phyloP scores from a whole-genome alignment of 2,888 invertebrate species.

The Synergus laeviventris region DNA sequence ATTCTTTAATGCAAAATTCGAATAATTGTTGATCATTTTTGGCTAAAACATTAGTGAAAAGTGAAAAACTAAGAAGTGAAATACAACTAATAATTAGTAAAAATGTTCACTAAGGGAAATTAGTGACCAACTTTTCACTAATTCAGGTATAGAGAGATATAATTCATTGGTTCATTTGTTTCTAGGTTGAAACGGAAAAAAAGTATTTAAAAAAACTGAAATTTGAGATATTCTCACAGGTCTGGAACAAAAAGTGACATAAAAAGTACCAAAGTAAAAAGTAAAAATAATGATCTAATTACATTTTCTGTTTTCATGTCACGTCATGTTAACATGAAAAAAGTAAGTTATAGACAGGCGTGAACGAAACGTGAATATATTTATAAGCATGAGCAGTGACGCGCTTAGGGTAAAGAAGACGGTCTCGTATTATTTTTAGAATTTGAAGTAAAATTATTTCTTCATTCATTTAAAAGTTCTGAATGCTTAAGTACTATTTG shows the following conservation, averaged over 20 bases:
- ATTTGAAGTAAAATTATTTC: not conserved
- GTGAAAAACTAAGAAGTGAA: no score
- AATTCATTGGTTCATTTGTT: no score
- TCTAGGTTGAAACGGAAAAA: not conserved
- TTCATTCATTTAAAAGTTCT: not conserved
- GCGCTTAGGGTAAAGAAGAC: slow-evolving; percentile 5
- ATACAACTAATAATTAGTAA: no score
- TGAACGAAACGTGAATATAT: slow-evolving; percentile 13
- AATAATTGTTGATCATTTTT: no score
- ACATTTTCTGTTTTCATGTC: not conserved
- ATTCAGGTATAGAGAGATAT: not conserved
- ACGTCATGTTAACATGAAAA: slow-evolving; percentile 9
- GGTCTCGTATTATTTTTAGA: slow-evolving; percentile 27
- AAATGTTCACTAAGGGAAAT: no score
- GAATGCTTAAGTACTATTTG: not conserved
- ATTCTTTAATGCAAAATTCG: no score
- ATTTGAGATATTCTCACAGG: not conserved
- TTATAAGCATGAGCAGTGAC: slow-evolving; percentile 20
- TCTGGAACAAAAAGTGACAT: not conserved
- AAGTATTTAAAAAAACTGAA: not conserved
- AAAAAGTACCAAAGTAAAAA: not conserved
- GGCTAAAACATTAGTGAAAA: no score
- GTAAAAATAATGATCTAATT: not conserved
- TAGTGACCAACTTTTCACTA: no score
- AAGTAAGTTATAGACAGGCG: slow-evolving; percentile 19